Percentiles rank a stretch among this genome's conserved stretches.
These are phyloP conservation scores for Aphaenogaster ashmeadi DNA, from an alignment of 1,140 invertebrate genomes.

Conservation along the genomic window DNA sequence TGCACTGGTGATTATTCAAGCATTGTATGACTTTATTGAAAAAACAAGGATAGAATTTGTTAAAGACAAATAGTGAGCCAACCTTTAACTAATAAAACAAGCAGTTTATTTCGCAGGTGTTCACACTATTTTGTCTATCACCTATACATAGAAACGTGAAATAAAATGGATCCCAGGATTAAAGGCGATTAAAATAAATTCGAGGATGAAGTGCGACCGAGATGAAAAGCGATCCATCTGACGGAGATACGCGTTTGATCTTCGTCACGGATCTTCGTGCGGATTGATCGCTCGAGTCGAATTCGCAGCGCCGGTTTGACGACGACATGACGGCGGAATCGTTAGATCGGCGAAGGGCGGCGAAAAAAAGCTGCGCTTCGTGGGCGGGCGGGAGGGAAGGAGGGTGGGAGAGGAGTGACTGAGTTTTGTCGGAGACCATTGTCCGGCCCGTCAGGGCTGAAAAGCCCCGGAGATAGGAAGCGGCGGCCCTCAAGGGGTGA, in stretches of 20 bases:
- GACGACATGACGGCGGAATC: slow-evolving; percentile 23
- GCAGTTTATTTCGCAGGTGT: too few species aligned
- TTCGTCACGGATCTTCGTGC: background rate
- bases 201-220: background rate
- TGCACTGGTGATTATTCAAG: too few species aligned
- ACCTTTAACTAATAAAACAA: too few species aligned
- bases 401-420: background rate
- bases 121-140: too few species aligned
- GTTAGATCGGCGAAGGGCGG: slow-evolving; percentile 3
- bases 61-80: too few species aligned
- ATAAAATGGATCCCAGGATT: background rate
- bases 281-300: background rate
- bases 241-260: background rate
- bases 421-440: slow-evolving; percentile 68
- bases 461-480: slow-evolving; percentile 71
- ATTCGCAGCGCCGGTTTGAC: slow-evolving; percentile 39
- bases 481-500: slow-evolving; percentile 69
- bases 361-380: slow-evolving; percentile 34
- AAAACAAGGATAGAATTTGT: too few species aligned
- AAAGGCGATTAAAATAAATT: background rate
- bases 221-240: background rate
- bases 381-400: slow-evolving; percentile 7
- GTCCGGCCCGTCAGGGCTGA: slow-evolving; percentile 66
- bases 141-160: background rate
- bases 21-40: too few species aligned